Evolutionary conservation across 2,113 vertebrate genomes (phyloP).

Genomic region (Mormyrus iriodes): DNA sequence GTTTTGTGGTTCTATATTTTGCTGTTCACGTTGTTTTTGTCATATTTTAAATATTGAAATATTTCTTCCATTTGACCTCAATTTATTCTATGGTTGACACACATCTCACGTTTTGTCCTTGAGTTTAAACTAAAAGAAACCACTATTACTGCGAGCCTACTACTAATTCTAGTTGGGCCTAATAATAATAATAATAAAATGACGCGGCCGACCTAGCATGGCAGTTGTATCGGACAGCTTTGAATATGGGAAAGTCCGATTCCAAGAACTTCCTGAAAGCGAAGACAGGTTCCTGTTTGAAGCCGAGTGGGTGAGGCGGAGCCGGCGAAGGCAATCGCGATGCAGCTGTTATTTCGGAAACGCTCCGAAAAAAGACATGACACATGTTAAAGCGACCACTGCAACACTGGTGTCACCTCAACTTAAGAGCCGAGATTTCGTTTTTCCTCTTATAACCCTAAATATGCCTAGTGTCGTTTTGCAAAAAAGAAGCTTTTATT

Average conservation of each 20-base stretch:
- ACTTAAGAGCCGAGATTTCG: not conserved
- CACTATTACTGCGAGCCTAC: not conserved
- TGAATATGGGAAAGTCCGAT: not conserved
- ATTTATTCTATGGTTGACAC: not conserved
- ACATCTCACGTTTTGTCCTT: not conserved
- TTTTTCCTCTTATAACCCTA: not conserved
- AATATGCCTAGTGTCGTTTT: not conserved
- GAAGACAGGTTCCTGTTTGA: constrained; percentile 16
- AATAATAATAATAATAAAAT: not conserved
- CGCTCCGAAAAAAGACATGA: not conserved
- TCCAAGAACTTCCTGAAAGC: constrained; percentile 12
- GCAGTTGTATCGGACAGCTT: not conserved
- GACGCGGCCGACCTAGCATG: not conserved
- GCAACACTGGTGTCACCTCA: not conserved
- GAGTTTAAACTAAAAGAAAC: not conserved
- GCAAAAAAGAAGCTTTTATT: not conserved
- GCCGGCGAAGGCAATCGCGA: not conserved
- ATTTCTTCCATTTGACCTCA: not conserved
- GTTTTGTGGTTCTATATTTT: not conserved
- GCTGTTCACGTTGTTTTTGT: not conserved
- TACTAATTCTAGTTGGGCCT: not conserved
- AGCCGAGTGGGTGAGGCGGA: not conserved
- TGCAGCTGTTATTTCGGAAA: constrained; percentile 21
- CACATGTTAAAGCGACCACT: not conserved
- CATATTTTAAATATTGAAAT: not conserved